Base-by-base conservation (phyloP, 2,888 invertebrate genomes). In the Maniola hyperantus region DNA sequence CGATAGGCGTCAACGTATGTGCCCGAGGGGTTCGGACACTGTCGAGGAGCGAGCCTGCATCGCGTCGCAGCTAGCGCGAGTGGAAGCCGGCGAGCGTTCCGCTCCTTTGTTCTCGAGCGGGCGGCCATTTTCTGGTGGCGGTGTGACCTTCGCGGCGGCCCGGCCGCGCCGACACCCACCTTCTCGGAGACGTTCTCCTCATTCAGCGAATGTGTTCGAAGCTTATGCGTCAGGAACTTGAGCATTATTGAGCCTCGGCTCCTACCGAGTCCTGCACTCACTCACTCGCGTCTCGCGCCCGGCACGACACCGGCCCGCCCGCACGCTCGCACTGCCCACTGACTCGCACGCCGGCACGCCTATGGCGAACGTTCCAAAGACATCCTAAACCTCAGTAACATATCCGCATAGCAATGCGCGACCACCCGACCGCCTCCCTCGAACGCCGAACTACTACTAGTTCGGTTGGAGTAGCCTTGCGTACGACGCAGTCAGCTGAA, bases 131-230 rank as follows among this genome's bases (percentile, higher is more conserved):
- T 82, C 83, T 82, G 84, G 80, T 78, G 77, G 83, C 77, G 72
- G 75, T 73, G 73, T 73, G 75, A 73, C 76, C 76, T 74, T 76
- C 75, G 70, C 75, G 76, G 76, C 76, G 77, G 75, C 74, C 72
- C 72, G 71, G 69, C 73, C 69, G 75, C 77, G 80, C 77, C 80
- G 77, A 84, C 91, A 93, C 94, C 92, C 93, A 96, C 96, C 95
- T 96, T 95, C 91, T 94, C 94, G 83, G 93, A 93, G 88, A 94
- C 94, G 93, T 94, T 94, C 89, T 96, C 95, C 93, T 97, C 96
- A 94, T 96, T 96, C 92, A 97, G 94, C 88, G 96, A 96, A 92
- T 97, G 96, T 88, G 96, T 96, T 93, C 95, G 95, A 89, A 97
- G 93, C 94, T 97, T 97, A 92, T 96, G 95, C 81, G 96, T 96